These are phyloP conservation scores for Scolanthus callimorphus DNA, from an alignment of 92 coral and sea anemone genomes.

Conservation along the genomic window DNA sequence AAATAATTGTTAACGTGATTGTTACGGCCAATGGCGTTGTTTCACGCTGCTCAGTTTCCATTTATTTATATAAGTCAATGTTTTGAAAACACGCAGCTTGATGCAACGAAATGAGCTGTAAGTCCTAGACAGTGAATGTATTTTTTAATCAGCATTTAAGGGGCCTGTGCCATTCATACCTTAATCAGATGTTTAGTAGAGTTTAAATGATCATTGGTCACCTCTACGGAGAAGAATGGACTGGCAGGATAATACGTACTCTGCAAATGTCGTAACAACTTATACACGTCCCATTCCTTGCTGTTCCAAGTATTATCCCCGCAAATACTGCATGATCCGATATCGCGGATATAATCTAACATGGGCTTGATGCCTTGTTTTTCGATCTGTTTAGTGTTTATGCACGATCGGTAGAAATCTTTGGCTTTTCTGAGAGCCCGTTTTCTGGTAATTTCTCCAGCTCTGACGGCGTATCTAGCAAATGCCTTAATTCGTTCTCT, in stretches of 20 bases:
- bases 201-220: slow-evolving; percentile 96
- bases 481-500: slow-evolving; percentile 53
- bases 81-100: too few species aligned
- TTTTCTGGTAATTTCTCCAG: slow-evolving; percentile 35
- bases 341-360: slow-evolving; percentile 61
- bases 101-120: too few species aligned
- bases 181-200: slow-evolving; percentile 93
- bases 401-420: slow-evolving; percentile 78
- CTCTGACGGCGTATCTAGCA: slow-evolving; percentile 52
- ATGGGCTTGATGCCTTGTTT: slow-evolving; percentile 77
- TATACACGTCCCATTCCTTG: slow-evolving; percentile 71
- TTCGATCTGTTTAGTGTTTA: slow-evolving; percentile 76
- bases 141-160: too few species aligned
- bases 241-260: slow-evolving; percentile 89
- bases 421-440: slow-evolving; percentile 76
- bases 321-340: slow-evolving; percentile 96
- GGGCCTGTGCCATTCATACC: too few species aligned
- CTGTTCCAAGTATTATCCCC: slow-evolving; percentile 76
- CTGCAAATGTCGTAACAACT: slow-evolving; percentile 68
- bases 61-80: too few species aligned
- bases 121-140: too few species aligned
- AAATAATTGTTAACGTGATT: too few species aligned
- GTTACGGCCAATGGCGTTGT: too few species aligned
- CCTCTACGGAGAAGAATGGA: slow-evolving; percentile 97
- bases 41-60: too few species aligned